Evolutionary conservation across 1,140 invertebrate genomes (phyloP).

Genomic region (Nasonia vitripennis): DNA sequence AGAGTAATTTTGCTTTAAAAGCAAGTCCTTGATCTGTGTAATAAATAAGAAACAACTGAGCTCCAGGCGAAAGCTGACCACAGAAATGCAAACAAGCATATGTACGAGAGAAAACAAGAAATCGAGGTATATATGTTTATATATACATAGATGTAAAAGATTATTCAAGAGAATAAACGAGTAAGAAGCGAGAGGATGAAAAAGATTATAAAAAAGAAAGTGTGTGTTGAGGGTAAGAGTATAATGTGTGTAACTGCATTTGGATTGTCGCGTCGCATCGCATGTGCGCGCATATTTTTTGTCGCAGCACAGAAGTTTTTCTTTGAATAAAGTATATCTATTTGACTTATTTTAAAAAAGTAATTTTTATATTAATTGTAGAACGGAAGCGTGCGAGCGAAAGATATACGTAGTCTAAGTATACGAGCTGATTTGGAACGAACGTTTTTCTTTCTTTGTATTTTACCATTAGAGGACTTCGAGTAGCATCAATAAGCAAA

Average conservation of each 20-base stretch:
- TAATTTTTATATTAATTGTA: conserved; percentile 40
- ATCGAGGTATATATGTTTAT: conserved; percentile 27
- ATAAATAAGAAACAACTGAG: conserved; percentile 17
- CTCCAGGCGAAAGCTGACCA: conserved; percentile 38
- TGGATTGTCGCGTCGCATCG: conserved; percentile 45
- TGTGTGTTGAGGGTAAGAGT: conserved; percentile 58
- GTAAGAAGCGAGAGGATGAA: conserved; percentile 47
- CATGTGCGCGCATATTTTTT: conserved; percentile 65
- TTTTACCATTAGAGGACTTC: conserved; percentile 10
- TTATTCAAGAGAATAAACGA: conserved; percentile 19
- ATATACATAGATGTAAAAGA: conserved; percentile 57
- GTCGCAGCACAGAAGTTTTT: conserved; percentile 66
- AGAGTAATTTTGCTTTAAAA: conserved; percentile 32
- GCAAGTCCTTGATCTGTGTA: conserved; percentile 37
- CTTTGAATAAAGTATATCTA: conserved; percentile 72
- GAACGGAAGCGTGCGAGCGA: not conserved
- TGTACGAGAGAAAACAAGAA: conserved; percentile 32
- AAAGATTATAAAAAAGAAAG: conserved; percentile 54
- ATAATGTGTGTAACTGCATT: conserved; percentile 54
- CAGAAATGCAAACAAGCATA: conserved; percentile 29
- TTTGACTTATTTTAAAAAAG: conserved; percentile 64
- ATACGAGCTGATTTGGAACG: conserved; percentile 27
- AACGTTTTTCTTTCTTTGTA: conserved; percentile 34
- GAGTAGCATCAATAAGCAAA: conserved; percentile 6
- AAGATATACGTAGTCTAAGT: conserved; percentile 28